Base-by-base conservation (phyloP, 2,797 vertebrate genomes). In the Clarias laeviceps region DNA sequence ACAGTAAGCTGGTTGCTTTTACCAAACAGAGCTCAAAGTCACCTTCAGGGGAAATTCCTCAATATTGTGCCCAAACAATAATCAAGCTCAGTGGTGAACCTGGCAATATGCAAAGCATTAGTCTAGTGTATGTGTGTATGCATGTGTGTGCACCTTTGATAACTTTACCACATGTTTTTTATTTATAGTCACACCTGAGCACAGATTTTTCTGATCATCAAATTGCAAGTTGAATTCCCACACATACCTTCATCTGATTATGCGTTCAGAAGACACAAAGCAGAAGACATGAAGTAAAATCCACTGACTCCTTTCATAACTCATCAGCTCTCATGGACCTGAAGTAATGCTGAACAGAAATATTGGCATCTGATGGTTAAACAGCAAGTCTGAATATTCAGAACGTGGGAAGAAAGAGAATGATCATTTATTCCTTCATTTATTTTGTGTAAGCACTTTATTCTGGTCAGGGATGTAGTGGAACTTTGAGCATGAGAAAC, bases 41-140 rank as follows among this genome's bases (percentile, higher is more conserved):
- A 59, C 74, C 85, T 83, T 70, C 56, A 50, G 14, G 85, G 82
- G 82, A 83, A 83, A 86, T 79, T 83, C 82, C 74, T 57, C 77
- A 18, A 80, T 72, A 57, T 83, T 72, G 66, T 65, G 57, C 82
- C 65, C 56, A 86, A 86, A 86, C 85, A 86, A 65, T 86, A 86
- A 86, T 86, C 85, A 82, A 57, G 85, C 73, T 66, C 73, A 86
- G 74, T 64, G 85, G 85, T 59, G 50, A 61, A 50, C 76, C 64
- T 84, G 61, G 65, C 68, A 17, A 65, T 57, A n/a, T 50, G 66
- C 73, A 59, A 79, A 62, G 29, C 29, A 68, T 83, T 65, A 34
- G 5, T n/a, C 64, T 24, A 3, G 62, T 20, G 61, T 64, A 27
- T 4, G 20, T 57, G 45, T 45, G 72, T 84, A 37, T 56, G 37